Base-by-base conservation (phyloP, 2,113 vertebrate genomes). In the Eonycteris spelaea region DNA sequence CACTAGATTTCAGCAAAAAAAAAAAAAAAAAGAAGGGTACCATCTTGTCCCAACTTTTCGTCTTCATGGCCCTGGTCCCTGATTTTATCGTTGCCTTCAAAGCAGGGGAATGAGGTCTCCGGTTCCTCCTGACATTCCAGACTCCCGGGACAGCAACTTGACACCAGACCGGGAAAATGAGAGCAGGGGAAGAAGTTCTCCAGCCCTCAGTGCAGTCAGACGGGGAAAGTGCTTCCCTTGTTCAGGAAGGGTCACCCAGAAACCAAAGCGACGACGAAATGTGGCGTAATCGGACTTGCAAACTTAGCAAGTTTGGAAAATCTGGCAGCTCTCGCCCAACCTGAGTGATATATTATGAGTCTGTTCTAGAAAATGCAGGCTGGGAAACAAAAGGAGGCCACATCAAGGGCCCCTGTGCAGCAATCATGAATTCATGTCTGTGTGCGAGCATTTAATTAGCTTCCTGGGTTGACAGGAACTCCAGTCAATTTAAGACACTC, bases 381-480 rank as follows among this genome's bases (percentile, higher is more conserved):
- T 93, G 92, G 96, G 97, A 98, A 97, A 97, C 68, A 96, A 94
- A 96, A 85, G 45, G 80, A 98, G 92, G 78, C 97, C 97, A 97
- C 96, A 87, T 95, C 97, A 97, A 96, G 96, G 93, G 93, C 96
- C 97, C 93, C 98, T 95, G 89, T 94, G 94, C 59, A 96, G 98
- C 97, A 95, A 98, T 98, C 98, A 97, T 95, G 98, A 97, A 98
- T 97, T 98, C 97, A 95, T 97, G 97, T 96, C 85, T 45, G 86
- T 97, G 87, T 96, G 96, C 94, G 95, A 98, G 97, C 97, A 97
- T 98, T 99, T 98, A 98, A 98, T 98, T 98, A 98, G 97, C 97
- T 98, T 98, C 97, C 92, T 91, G 40, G 71, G 87, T 83, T 98
- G 96, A 97, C 95, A 98, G 97, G 97, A 97, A 96, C 94, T 95